Conservation (phyloP, 2,888 invertebrate species). For the Caenorhabditis plicata region DNA sequence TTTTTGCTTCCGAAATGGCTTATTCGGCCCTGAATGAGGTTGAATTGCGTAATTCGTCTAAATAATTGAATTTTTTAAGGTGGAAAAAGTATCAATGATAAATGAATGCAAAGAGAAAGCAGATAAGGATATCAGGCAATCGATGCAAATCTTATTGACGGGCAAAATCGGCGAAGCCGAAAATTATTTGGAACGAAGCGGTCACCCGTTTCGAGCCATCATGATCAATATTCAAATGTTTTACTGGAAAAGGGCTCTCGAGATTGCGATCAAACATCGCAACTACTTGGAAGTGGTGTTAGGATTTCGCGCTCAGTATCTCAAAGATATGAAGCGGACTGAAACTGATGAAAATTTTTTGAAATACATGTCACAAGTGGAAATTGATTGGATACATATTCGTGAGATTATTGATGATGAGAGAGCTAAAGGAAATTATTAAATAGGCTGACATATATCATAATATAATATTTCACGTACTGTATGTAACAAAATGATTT, state of each 20-base stretch:
- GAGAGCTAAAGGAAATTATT: slow-evolving; percentile 17
- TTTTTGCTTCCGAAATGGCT: slow-evolving; percentile 89
- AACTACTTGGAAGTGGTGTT: slow-evolving; percentile 77
- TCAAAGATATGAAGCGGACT: slow-evolving; percentile 69
- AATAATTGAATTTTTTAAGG: too few relatives aligned
- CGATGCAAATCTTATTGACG: slow-evolving; percentile 55
- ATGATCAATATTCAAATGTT: slow-evolving; percentile 76
- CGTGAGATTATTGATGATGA: slow-evolving; percentile 66
- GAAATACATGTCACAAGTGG: slow-evolving; percentile 65
- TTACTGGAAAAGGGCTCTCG: slow-evolving; percentile 78
- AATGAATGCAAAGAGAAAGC: slow-evolving; percentile 50
- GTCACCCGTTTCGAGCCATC: slow-evolving; percentile 74
- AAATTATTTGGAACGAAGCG: slow-evolving; percentile 73
- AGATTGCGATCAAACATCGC: slow-evolving; percentile 77
- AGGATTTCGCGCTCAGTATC: slow-evolving; percentile 73
- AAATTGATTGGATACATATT: slow-evolving; percentile 69
- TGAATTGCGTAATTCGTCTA: too few relatives aligned
- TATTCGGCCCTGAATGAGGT: slow-evolving; percentile 84
- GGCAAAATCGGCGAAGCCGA: slow-evolving; percentile 72
- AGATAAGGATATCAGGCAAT: slow-evolving; percentile 69
- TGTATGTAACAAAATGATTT: too few relatives aligned
- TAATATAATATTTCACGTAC: too few relatives aligned
- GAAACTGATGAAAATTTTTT: slow-evolving; percentile 66
- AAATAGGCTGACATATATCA: too few relatives aligned
- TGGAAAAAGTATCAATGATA: slow-evolving; percentile 68